Conservation (phyloP, 2,797 vertebrate genomes). For the Thaleichthys pacificus region DNA sequence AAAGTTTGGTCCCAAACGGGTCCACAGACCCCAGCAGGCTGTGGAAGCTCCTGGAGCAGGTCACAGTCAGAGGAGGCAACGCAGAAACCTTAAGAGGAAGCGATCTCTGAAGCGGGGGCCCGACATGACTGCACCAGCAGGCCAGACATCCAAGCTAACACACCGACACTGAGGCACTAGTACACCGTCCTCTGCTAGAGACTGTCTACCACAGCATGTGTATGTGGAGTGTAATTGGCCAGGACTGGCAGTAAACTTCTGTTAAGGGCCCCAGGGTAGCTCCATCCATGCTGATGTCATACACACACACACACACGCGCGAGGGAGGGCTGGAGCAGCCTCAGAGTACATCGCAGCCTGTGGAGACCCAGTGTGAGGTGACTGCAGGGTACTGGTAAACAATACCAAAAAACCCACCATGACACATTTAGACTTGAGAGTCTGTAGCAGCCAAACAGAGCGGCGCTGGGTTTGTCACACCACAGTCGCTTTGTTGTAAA, state of each 20-base stretch:
- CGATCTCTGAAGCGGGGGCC: too few relatives aligned
- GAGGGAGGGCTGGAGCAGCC: neutral
- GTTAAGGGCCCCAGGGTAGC: slow-evolving; percentile 62
- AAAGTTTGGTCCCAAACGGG: too few relatives aligned
- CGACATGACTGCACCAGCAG: neutral
- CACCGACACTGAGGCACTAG: neutral
- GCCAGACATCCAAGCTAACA: neutral
- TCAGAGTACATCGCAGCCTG: slow-evolving; percentile 22
- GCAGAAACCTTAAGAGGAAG: too few relatives aligned
- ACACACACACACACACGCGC: slow-evolving; percentile 15
- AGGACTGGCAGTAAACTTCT: slow-evolving; percentile 42
- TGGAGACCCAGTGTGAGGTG: slow-evolving; percentile 44
- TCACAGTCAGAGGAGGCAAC: neutral
- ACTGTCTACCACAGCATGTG: slow-evolving; percentile 56
- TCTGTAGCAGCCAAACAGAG: slow-evolving; percentile 44
- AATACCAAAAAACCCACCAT: slow-evolving; percentile 36
- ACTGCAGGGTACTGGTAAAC: slow-evolving; percentile 60
- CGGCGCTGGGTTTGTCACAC: neutral
- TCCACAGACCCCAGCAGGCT: too few relatives aligned
- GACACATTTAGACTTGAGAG: slow-evolving; percentile 46
- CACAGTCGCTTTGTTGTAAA: neutral
- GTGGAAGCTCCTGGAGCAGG: slow-evolving; percentile 32
- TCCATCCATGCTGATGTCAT: slow-evolving; percentile 52
- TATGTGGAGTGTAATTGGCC: slow-evolving; percentile 48
- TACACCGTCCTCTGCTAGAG: slow-evolving; percentile 51